Percentiles rank a stretch among this genome's conserved stretches.
Conservation (phyloP, 1,140 invertebrate species). For the Drosophila ananassae region DNA sequence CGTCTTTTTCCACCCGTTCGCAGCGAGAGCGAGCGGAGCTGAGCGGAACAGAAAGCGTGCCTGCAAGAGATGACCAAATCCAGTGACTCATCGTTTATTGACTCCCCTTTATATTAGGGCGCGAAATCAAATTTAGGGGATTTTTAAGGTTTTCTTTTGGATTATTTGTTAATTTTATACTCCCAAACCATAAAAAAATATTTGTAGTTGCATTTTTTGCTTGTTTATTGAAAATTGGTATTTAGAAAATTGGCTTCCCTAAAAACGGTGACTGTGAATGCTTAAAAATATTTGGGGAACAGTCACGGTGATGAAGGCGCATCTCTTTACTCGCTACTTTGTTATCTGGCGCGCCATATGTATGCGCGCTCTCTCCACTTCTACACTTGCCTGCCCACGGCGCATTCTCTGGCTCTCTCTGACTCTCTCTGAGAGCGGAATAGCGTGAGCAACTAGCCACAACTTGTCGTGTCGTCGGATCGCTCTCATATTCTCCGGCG, state of each 20-base stretch:
- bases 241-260: background rate
- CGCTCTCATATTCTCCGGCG: conserved; percentile 1
- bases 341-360: conserved; percentile 47
- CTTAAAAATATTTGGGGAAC: conserved; percentile 13
- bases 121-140: background rate
- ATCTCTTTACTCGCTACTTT: conserved; percentile 41
- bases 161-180: background rate
- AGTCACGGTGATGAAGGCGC: conserved; percentile 13
- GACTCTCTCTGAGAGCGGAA: background rate
- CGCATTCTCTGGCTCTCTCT: background rate
- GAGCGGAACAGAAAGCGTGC: conserved; percentile 16
- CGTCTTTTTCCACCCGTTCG: conserved; percentile 10
- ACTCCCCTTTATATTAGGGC: background rate
- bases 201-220: too few relatives aligned
- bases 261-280: background rate
- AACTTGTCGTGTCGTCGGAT: background rate
- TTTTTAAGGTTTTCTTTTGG: background rate
- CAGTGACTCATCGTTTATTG: background rate
- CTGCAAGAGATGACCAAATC: conserved; percentile 21
- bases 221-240: background rate
- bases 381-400: conserved; percentile 2
- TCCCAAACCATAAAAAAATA: too few relatives aligned
- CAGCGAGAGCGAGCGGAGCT: conserved; percentile 2
- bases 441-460: background rate
- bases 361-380: conserved; percentile 30